Conservation (phyloP, 2,797 vertebrate species). For the Eidolon dupreanum region DNA sequence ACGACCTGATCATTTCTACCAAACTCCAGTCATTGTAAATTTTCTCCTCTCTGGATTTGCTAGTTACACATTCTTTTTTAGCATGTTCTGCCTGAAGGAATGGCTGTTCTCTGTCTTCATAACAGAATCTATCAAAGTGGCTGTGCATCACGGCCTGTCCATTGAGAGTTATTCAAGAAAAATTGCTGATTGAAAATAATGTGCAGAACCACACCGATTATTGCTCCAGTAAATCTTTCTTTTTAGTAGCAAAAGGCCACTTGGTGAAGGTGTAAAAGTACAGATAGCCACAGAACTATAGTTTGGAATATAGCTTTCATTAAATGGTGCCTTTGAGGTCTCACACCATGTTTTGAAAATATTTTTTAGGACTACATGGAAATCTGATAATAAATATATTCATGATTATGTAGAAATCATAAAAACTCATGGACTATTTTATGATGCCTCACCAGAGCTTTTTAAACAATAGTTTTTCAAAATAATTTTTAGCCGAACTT, state of each 20-base stretch:
- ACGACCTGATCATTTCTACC: not conserved
- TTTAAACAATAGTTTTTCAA: not conserved
- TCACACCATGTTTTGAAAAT: not conserved
- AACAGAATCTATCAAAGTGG: not conserved
- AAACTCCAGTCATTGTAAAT: not conserved
- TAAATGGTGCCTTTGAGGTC: not conserved
- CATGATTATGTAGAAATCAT: not conserved
- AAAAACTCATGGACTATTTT: not conserved
- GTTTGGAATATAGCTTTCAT: not conserved
- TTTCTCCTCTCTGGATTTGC: not conserved
- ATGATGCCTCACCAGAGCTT: not conserved
- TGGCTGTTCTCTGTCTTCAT: slow-evolving; percentile 12
- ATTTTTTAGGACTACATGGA: not conserved
- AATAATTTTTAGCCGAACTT: not conserved
- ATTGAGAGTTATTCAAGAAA: slow-evolving; percentile 20
- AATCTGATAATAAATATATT: slow-evolving; percentile 19
- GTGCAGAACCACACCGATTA: not conserved
- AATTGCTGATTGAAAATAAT: slow-evolving; percentile 49
- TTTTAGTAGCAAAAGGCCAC: not conserved
- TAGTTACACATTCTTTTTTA: not conserved
- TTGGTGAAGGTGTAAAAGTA: not conserved
- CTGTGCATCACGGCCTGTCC: not conserved
- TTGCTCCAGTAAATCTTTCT: not conserved
- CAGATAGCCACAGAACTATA: not conserved
- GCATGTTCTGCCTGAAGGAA: not conserved